Conservation (phyloP, 1,140 invertebrate species). For the Drosophila virilis region DNA sequence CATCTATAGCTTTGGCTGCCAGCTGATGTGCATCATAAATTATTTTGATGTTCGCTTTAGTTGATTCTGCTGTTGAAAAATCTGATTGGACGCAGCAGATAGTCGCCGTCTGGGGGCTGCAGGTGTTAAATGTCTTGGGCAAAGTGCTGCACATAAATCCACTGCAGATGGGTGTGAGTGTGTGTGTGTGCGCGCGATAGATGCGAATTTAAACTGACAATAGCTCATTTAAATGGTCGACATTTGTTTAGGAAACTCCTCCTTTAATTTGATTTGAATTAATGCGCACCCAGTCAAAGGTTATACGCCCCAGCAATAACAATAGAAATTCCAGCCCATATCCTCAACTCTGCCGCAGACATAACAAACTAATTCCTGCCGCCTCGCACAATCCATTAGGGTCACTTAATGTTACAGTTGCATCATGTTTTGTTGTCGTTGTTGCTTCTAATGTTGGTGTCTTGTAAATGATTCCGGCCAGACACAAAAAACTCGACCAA, state of each 20-base stretch:
- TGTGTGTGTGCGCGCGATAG: conserved; percentile 37
- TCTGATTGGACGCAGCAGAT: conserved; percentile 59
- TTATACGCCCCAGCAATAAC: conserved; percentile 30
- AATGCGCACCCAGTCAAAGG: conserved; percentile 64
- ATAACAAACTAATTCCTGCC: conserved; percentile 66
- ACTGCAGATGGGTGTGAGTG: conserved; percentile 48
- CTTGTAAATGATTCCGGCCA: conserved; percentile 72
- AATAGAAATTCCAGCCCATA: conserved; percentile 22
- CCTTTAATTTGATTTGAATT: conserved; percentile 70
- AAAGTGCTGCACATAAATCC: conserved; percentile 69
- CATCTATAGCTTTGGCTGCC: conserved; percentile 43
- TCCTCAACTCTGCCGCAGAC: conserved; percentile 56
- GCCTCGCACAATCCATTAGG: conserved; percentile 72
- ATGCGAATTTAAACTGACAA: conserved; percentile 74
- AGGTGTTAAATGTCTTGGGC: conserved; percentile 78
- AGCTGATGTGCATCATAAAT: conserved; percentile 76
- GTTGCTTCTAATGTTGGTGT: conserved; percentile 71
- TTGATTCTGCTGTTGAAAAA: conserved; percentile 64
- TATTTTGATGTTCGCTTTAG: conserved; percentile 77
- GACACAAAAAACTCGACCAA: conserved; percentile 73
- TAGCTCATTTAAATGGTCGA: conserved; percentile 71
- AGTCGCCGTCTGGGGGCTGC: conserved; percentile 43
- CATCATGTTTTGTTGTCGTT: conserved; percentile 33
- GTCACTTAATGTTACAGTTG: conserved; percentile 62
- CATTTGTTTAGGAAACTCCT: conserved; percentile 58